Base-by-base conservation (phyloP, 2,888 invertebrate species). In the Caenorhabditis plicata region DNA sequence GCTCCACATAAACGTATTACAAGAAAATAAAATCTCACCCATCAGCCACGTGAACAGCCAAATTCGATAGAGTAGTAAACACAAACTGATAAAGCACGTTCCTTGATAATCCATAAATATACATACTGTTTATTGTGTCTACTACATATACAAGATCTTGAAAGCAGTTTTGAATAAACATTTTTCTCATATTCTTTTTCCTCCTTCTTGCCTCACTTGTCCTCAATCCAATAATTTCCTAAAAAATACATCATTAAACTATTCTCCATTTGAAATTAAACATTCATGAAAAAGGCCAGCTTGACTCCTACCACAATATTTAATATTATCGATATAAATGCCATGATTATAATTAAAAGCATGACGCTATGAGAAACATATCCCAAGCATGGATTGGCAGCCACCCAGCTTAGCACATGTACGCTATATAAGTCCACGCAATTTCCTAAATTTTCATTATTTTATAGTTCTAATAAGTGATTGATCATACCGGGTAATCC, bases 61-160 rank as follows among this genome's bases (percentile, higher is more conserved):
- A 29, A 38, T 60, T 60, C 4, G 60, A 60, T 13, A 60, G 53
- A 7, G 53, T 53, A n/a, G 60, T 53, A 36, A 60, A 60, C 17
- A 60, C 45, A 25, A 60, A 60, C 32, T 60, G 60, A 27, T 36
- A 60, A 0, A 60, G 15, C 22, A 60, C 53, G 11, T 40, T 22
- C 5, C 4, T 5, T 13, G 1, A 40, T 46, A 47, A 53, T 7
- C 49, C 42, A 31, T 60, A 60, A n/a, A 60, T 40, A 41, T 50
- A 60, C 60, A 60, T 60, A 36, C 60, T 60, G 20, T 60, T 60
- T 15, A 60, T 31, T 9, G 60, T 60, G 25, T 60, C 60, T 1
- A 60, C 13, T 4, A 60, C 45, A 19, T 60, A 60, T 4, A 60
- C 38, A 53, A 53, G 53, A 22, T 60, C 60, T 45, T 60, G 60